These are phyloP conservation scores for Acholoe squamosa DNA, from an alignment of 2,888 invertebrate species.

Conservation along the genomic window DNA sequence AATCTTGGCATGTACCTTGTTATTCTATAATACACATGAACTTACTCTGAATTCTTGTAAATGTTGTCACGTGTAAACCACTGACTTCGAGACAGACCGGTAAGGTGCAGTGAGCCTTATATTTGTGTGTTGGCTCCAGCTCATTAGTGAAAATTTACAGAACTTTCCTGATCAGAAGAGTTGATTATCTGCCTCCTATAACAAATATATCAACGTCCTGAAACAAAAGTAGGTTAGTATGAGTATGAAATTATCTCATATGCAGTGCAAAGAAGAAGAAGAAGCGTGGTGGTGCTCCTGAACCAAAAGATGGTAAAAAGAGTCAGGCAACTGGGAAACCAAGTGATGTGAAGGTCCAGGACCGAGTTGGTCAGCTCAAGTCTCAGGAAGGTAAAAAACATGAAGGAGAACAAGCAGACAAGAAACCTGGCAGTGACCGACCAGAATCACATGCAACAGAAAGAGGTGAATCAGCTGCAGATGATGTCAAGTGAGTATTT, in stretches of 20 bases:
- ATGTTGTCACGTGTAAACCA: too few species aligned
- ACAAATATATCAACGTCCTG: too few species aligned
- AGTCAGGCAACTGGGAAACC: conserved; percentile 73
- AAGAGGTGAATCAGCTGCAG: conserved; percentile 69
- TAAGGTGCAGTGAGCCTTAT: too few species aligned
- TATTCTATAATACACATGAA: too few species aligned
- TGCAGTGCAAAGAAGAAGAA: conserved; percentile 67
- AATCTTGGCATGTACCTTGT: too few species aligned
- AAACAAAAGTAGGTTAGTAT: too few species aligned
- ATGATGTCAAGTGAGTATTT: conserved; percentile 56
- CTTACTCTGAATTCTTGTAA: too few species aligned
- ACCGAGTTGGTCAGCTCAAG: conserved; percentile 72
- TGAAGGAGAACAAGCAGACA: conserved; percentile 76
- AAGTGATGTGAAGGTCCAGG: conserved; percentile 72
- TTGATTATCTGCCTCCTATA: too few species aligned
- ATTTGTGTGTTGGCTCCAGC: too few species aligned
- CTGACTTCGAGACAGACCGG: too few species aligned
- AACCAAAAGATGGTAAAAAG: conserved; percentile 75
- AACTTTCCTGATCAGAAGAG: too few species aligned
- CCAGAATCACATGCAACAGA: conserved; percentile 82
- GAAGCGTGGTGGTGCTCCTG: conserved; percentile 70
- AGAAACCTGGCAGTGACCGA: conserved; percentile 76
- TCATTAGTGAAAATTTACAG: too few species aligned
- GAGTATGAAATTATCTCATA: not conserved
- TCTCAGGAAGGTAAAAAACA: conserved; percentile 73